Base-by-base conservation (phyloP, 1,140 invertebrate genomes). In the Sycophaga agraensis region DNA sequence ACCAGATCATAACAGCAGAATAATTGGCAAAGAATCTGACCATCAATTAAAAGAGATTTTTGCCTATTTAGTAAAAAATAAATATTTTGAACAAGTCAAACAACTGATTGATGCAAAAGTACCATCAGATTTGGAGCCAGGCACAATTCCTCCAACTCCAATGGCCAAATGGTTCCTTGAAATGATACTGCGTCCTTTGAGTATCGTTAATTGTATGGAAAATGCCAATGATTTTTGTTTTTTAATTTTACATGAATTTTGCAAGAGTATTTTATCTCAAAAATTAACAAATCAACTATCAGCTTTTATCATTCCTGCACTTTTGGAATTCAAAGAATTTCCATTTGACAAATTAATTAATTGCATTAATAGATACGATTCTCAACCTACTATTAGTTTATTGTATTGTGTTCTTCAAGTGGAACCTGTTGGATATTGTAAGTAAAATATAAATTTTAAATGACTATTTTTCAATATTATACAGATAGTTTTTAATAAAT, bases 171-270 rank as follows among this genome's bases (percentile, higher is more conserved):
- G 88, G 64, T 78, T 95, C 9, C 81, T 93, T 53, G 86, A 90
- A 61, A 84, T 96, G 60, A 85, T 95, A 42, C 82, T 88, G 63
- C 84, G 88, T 65, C 92, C 93, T 0, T 73, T 96, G 40, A 74
- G 78, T 64, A 79, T 86, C 63, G 79, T 80, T 7, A 62, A 71
- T 45, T 53, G 59, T 31, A 50, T 58, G 37, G 56, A 70, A 40
- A 65, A 66, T 37, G 58, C 66, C 26, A 71, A 76, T 66, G 74
- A 79, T 39, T 84, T 82, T 64, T 77, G 69, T 14, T 57, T 64
- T 43, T 60, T 73, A 2, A 67, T 80, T 31, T 51, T 82, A 16
- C 63, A 66, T 4, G 61, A 74, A 59, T 68, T 81, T 22, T 77
- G 74, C 51, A 63, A 17, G 16, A 79, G 71, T 35, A 70, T 82